Percentiles rank a stretch among this genome's conserved stretches.
Conservation (phyloP, 2,797 vertebrate species). For the Parauchenoglanis punctatus region DNA sequence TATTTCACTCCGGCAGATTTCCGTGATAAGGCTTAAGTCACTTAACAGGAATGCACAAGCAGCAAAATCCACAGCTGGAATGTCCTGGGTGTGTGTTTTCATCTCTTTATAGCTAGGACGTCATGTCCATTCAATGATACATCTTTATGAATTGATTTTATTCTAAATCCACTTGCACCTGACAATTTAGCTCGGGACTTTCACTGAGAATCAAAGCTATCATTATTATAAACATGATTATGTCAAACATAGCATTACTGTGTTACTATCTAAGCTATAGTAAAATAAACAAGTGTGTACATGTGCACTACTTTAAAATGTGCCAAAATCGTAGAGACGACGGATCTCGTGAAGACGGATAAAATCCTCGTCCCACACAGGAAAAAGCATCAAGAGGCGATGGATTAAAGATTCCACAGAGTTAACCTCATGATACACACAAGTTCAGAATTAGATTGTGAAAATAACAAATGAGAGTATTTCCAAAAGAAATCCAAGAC, state of each 20-base stretch:
- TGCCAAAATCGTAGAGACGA: neutral
- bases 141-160: too few relatives aligned
- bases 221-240: neutral
- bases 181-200: neutral
- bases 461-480: neutral
- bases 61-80: conserved; percentile 59
- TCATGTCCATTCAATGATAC: neutral
- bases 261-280: neutral
- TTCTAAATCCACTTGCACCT: neutral
- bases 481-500: neutral
- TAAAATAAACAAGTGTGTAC: neutral
- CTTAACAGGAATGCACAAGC: conserved; percentile 60
- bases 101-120: neutral
- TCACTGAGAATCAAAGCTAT: neutral
- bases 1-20: conserved; percentile 50
- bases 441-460: neutral
- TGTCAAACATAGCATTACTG: neutral
- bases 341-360: too few relatives aligned
- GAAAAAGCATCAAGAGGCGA: neutral
- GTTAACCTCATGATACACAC: neutral
- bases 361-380: neutral
- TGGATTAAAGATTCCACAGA: neutral
- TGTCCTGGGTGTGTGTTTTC: neutral
- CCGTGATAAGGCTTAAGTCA: conserved; percentile 65
- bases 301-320: neutral